Percentiles rank a stretch among this genome's conserved stretches.
Evolutionary conservation across 2,113 vertebrate species (phyloP).

Genomic region (Dermatemys mawii): DNA sequence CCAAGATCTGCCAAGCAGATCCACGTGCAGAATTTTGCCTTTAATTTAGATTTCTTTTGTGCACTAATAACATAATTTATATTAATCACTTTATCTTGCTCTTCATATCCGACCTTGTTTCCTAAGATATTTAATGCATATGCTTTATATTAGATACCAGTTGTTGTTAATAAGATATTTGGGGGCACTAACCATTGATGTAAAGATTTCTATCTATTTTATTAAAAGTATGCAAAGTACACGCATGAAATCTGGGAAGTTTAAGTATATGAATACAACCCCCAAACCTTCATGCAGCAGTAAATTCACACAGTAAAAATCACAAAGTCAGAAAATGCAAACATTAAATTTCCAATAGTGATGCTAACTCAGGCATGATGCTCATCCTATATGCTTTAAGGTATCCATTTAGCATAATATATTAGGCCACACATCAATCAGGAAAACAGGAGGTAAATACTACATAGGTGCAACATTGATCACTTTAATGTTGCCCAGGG

Average conservation of each 20-base stretch:
- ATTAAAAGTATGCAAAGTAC: neutral
- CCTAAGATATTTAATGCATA: neutral
- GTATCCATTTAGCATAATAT: conserved; percentile 14
- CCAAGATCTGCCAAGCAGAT: accelerated
- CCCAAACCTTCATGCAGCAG: neutral
- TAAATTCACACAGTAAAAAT: neutral
- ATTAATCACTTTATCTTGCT: neutral
- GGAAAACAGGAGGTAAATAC: conserved; percentile 4
- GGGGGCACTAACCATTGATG: accelerated
- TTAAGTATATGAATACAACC: neutral
- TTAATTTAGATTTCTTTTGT: neutral
- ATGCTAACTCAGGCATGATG: neutral
- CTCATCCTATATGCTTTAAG: neutral
- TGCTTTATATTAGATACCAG: accelerated
- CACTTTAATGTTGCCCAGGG: conserved; percentile 2
- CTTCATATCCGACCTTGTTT: neutral
- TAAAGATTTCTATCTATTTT: neutral
- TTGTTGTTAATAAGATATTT: accelerated
- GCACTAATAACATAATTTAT: accelerated
- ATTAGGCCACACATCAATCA: conserved; percentile 8
- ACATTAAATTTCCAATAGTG: neutral
- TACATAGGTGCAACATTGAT: neutral
- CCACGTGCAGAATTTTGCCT: neutral
- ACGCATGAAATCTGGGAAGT: neutral
- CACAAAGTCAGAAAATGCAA: neutral